Evolutionary conservation across 37 sponge, comb jelly and placozoan genomes (phyloP).

Genomic region (Geodia barretti): DNA sequence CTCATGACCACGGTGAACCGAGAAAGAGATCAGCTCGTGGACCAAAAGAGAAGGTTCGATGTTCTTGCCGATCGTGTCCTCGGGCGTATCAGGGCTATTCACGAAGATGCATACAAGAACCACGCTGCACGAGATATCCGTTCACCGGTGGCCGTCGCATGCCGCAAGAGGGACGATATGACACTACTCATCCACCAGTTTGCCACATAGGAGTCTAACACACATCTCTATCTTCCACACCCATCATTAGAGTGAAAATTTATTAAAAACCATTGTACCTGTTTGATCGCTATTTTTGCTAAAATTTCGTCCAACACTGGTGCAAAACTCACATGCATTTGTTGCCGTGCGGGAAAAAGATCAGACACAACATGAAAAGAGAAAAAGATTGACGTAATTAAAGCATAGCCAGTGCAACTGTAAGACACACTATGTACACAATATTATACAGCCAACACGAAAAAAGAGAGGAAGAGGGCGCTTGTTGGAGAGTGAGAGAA

Average conservation of each 20-base stretch:
- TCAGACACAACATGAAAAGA: background rate
- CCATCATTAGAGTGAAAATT: too few species aligned
- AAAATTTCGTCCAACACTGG: too few species aligned
- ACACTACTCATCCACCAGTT: conserved; percentile 69
- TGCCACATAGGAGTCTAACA: too few species aligned
- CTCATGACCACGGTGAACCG: conserved; percentile 30
- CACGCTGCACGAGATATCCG: conserved; percentile 23
- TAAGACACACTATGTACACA: too few species aligned
- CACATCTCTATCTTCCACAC: too few species aligned
- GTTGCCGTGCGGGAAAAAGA: background rate
- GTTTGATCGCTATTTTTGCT: too few species aligned
- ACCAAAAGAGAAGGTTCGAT: background rate
- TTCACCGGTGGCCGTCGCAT: conserved; percentile 43
- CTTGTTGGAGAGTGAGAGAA: background rate
- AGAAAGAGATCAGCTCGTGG: background rate
- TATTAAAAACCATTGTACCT: too few species aligned
- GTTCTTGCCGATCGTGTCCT: conserved; percentile 44
- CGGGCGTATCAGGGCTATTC: conserved; percentile 32
- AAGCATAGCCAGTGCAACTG: too few species aligned
- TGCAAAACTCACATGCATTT: too few species aligned
- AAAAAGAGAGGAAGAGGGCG: background rate
- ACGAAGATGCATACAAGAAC: conserved; percentile 33
- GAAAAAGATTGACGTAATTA: too few species aligned
- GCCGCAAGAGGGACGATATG: conserved; percentile 88
- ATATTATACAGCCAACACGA: background rate